Percentiles rank a stretch among this genome's conserved stretches.
These are phyloP conservation scores for Hirtodrosophila histrioides DNA, from an alignment of 2,888 invertebrate species.

Conservation along the genomic window DNA sequence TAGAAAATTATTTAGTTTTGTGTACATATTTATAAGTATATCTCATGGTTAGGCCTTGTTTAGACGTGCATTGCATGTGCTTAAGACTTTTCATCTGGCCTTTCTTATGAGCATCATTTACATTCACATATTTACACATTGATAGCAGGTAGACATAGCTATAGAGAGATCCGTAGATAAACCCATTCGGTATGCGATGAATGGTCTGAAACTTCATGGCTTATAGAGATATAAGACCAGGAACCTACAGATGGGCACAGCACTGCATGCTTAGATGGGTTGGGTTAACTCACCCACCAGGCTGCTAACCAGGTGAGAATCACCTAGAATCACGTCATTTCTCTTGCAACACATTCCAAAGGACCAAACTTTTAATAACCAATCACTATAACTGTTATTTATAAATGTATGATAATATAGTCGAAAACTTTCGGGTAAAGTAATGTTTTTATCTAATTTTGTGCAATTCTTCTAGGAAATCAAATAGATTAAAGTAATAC, in stretches of 20 bases:
- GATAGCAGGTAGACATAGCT: background rate
- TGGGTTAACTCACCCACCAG: conserved; percentile 7
- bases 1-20: conserved; percentile 17
- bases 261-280: background rate
- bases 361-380: conserved; percentile 61
- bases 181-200: background rate
- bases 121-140: conserved; percentile 16
- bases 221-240: conserved; percentile 31
- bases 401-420: conserved; percentile 26
- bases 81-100: conserved; percentile 34
- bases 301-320: conserved; percentile 36
- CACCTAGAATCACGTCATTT: conserved; percentile 37
- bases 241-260: conserved; percentile 19
- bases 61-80: conserved; percentile 5
- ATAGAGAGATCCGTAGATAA: conserved; percentile 6
- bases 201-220: conserved; percentile 16
- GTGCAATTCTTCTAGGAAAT: conserved; percentile 50
- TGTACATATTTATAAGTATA: conserved; percentile 10
- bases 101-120: conserved; percentile 23
- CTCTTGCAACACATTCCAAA: conserved; percentile 80
- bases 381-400: conserved; percentile 41
- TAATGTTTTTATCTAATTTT: conserved; percentile 32
- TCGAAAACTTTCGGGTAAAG: conserved; percentile 15
- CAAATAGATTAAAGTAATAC: conserved; percentile 58
- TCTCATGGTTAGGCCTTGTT: conserved; percentile 11